Conservation (phyloP, 2,113 vertebrate species). For the Gadus chalcogrammus region DNA sequence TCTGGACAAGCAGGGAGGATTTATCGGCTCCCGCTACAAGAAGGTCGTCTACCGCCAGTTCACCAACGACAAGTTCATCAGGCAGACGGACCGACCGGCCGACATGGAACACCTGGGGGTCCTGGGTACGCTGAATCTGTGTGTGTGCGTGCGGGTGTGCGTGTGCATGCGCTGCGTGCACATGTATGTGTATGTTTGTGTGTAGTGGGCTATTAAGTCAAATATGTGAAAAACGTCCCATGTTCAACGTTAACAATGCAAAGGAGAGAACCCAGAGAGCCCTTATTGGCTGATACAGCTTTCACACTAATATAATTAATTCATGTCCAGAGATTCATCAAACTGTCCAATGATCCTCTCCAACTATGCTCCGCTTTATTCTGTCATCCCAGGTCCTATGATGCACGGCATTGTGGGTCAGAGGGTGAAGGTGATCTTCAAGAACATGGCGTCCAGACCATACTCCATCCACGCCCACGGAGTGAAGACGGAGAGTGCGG, state of each 20-base stretch:
- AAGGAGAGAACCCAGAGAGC: no score
- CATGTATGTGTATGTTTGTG: no score
- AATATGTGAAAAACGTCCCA: no score
- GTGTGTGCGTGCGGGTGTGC: no score
- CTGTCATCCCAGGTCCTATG: constrained; percentile 76
- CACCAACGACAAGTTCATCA: constrained; percentile 79
- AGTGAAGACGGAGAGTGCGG: constrained; percentile 80
- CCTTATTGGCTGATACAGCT: no score
- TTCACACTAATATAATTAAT: no score
- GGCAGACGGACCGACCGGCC: constrained; percentile 63
- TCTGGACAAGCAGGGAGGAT: constrained; percentile 78
- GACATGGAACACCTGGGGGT: constrained; percentile 85
- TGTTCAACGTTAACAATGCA: no score
- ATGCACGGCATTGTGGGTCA: constrained; percentile 78
- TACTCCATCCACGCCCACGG: constrained; percentile 93
- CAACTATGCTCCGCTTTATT: no score
- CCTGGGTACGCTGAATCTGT: constrained; percentile 73
- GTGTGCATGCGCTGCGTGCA: no score
- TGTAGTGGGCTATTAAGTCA: no score
- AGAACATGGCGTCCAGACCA: constrained; percentile 85
- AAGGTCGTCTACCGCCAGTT: constrained; percentile 89
- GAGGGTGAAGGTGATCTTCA: constrained; percentile 84
- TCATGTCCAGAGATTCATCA: no score
- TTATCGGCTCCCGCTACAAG: constrained; percentile 91
- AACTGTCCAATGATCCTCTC: no score